A percentile compares a stretch with the other conserved stretches of the same genome.
Conservation (phyloP, 2,113 vertebrate species). For the Oreotrochilus melanogaster region DNA sequence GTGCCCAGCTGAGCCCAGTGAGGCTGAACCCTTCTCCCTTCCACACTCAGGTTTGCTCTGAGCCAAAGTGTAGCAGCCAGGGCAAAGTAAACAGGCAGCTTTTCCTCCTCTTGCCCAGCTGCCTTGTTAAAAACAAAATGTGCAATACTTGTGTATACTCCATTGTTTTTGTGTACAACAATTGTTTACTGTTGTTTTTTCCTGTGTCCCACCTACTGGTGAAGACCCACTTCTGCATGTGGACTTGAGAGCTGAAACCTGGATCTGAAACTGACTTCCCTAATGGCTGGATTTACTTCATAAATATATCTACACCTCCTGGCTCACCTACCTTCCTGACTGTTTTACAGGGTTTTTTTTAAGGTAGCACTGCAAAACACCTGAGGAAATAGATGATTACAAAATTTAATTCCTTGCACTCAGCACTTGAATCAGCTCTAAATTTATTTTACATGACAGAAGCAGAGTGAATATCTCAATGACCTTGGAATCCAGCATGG, state of each 20-base stretch:
- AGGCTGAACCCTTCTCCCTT: neutral
- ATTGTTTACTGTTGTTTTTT: too few species aligned
- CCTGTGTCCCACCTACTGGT: neutral
- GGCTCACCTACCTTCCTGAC: neutral
- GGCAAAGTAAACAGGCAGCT: neutral
- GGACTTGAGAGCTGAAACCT: neutral
- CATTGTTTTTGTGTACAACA: too few species aligned
- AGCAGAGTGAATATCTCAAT: conserved; percentile 41
- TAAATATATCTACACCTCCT: neutral
- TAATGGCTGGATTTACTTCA: neutral
- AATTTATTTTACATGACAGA: conserved; percentile 58
- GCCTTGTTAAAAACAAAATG: neutral
- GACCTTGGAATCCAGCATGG: conserved; percentile 39
- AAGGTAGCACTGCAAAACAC: conserved; percentile 3
- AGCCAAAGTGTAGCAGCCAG: neutral
- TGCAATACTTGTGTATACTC: neutral
- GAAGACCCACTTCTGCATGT: neutral
- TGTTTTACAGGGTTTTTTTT: neutral
- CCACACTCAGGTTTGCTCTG: fast-evolving
- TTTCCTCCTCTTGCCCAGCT: neutral
- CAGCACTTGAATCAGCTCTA: neutral
- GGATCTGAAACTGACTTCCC: neutral
- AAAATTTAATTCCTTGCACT: conserved; percentile 31
- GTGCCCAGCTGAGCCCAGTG: fast-evolving
- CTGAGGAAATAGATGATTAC: conserved; percentile 46